Evolutionary conservation across 2,888 invertebrate genomes (phyloP).

Genomic region (Amphipoea lucens): DNA sequence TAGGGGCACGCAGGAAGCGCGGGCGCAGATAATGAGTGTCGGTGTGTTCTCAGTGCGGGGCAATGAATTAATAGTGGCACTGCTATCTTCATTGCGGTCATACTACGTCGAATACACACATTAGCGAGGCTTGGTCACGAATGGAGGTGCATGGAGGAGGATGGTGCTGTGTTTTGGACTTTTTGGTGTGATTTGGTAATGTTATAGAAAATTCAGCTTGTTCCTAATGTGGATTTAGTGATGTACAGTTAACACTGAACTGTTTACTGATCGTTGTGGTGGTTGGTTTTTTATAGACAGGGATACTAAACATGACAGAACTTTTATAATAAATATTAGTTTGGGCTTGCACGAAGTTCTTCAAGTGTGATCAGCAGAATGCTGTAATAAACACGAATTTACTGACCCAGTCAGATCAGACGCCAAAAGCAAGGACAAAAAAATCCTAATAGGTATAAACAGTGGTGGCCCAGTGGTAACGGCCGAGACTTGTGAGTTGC

Average conservation of each 20-base stretch:
- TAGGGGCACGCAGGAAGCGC: conserved; percentile 71
- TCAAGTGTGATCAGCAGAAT: background rate
- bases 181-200: conserved; percentile 22
- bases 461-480: too few species aligned
- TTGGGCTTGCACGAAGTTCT: background rate
- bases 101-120: conserved; percentile 80
- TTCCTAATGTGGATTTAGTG: background rate
- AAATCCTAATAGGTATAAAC: background rate
- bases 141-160: conserved; percentile 59
- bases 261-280: background rate
- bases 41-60: conserved; percentile 71
- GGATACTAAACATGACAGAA: background rate
- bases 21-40: conserved; percentile 67
- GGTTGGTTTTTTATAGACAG: background rate
- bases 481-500: too few species aligned
- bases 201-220: background rate
- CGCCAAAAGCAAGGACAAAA: background rate
- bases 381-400: background rate
- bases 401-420: background rate
- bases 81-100: conserved; percentile 86
- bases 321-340: background rate
- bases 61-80: conserved; percentile 88
- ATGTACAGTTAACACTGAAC: background rate
- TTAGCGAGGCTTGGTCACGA: conserved; percentile 83
- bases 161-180: conserved; percentile 28